Conservation (phyloP, 2,113 vertebrate species). For the Marcusenius ussheri region DNA sequence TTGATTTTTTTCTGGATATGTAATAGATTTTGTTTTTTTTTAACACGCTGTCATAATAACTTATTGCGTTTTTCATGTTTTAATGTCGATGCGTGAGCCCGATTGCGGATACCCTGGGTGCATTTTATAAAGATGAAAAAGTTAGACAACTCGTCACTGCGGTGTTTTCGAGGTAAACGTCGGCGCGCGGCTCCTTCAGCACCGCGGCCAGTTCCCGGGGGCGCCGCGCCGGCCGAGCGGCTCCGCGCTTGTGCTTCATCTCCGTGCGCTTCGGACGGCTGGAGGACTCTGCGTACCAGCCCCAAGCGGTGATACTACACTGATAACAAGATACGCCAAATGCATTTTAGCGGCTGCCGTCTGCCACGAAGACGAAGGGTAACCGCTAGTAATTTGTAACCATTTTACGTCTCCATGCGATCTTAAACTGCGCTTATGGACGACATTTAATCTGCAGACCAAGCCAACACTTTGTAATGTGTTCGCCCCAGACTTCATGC, state of each 20-base stretch:
- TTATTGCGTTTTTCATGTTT: not conserved
- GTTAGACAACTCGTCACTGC: conserved; percentile 18
- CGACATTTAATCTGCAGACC: not conserved
- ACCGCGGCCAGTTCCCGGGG: conserved; percentile 28
- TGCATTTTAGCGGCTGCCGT: not conserved
- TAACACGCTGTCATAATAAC: not conserved
- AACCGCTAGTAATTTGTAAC: conserved; percentile 5
- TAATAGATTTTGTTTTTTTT: not conserved
- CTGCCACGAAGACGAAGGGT: conserved; percentile 12
- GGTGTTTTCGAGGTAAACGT: conserved; percentile 12
- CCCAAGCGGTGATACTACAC: not conserved
- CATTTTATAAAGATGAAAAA: not conserved
- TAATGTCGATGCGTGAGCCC: not conserved
- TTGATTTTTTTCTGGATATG: not conserved
- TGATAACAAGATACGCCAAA: not conserved
- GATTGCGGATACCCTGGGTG: not conserved
- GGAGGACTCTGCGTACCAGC: not conserved
- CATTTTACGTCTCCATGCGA: not conserved
- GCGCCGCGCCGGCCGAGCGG: not conserved
- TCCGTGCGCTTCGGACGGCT: not conserved
- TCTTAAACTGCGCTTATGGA: not conserved
- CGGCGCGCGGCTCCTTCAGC: conserved; percentile 24
- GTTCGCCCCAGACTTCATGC: not conserved
- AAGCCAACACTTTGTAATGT: not conserved
- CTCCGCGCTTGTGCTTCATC: not conserved